Conservation (phyloP, 2,888 invertebrate species). For the Cephus pygmeus region DNA sequence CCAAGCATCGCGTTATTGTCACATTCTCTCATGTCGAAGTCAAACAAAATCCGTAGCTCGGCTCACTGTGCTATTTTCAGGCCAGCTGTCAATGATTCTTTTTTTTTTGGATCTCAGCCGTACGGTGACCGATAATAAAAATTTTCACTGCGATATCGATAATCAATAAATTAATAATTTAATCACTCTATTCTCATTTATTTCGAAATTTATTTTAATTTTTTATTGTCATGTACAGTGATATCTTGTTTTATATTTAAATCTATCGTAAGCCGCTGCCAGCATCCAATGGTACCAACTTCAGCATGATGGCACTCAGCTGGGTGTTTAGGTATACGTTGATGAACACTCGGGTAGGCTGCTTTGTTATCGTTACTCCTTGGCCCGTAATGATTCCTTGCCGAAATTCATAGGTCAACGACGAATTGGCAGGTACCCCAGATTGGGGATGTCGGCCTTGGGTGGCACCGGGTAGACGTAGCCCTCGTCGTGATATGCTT, state of each 20-base stretch:
- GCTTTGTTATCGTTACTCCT: no score
- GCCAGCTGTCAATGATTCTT: not conserved
- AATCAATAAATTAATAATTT: not conserved
- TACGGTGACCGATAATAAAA: not conserved
- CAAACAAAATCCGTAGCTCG: not conserved
- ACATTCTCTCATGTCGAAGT: not conserved
- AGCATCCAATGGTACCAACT: not conserved
- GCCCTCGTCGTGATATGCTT: not conserved
- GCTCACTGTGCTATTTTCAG: not conserved
- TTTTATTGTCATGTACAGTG: not conserved
- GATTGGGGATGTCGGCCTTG: not conserved
- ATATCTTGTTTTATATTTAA: not conserved
- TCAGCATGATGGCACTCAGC: not conserved
- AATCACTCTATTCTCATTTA: not conserved
- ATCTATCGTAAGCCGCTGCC: not conserved
- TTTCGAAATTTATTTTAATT: not conserved
- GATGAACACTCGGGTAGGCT: no score
- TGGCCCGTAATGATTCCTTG: not conserved
- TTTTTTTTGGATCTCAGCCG: not conserved
- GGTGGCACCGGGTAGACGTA: not conserved
- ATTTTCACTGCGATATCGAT: not conserved
- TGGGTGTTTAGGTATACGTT: not conserved
- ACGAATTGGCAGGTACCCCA: not conserved
- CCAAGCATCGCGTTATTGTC: not conserved
- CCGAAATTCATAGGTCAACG: not conserved